phyloP scores from a whole-genome alignment of 2,888 invertebrate genomes.

The Trichogramma dendrolimi region DNA sequence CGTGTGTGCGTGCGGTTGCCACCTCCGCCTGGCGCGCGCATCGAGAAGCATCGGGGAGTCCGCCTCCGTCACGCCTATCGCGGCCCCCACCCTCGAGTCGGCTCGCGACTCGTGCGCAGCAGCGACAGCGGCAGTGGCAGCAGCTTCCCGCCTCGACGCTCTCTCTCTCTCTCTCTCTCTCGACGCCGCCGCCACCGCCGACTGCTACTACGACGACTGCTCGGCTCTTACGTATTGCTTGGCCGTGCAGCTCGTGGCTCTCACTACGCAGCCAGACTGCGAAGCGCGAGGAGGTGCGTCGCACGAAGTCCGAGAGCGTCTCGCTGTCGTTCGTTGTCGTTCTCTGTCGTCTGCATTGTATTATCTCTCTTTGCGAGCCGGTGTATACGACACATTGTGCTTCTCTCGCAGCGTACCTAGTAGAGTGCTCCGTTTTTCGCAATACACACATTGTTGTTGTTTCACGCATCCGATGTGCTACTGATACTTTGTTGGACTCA shows the following conservation, averaged over 20 bases:
- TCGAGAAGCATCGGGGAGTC: constrained; percentile 30
- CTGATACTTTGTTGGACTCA: too few relatives aligned
- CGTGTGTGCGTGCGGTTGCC: constrained; percentile 8
- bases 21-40: constrained; percentile 44
- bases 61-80: constrained; percentile 45
- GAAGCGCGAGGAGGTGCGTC: constrained; percentile 47
- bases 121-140: constrained; percentile 29
- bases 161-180: constrained; percentile 27
- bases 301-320: constrained; percentile 41
- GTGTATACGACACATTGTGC: too few relatives aligned
- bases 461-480: too few relatives aligned
- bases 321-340: background rate
- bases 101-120: constrained; percentile 33
- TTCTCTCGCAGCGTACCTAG: too few relatives aligned
- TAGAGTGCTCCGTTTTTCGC: too few relatives aligned
- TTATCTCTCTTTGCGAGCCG: too few relatives aligned
- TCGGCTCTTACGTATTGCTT: background rate
- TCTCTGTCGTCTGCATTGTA: too few relatives aligned
- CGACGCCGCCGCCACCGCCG: constrained; percentile 34
- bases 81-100: constrained; percentile 32
- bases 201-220: background rate
- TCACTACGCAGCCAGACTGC: constrained; percentile 53
- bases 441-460: too few relatives aligned
- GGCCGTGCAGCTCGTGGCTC: constrained; percentile 28
- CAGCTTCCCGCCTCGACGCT: constrained; percentile 32